Conservation (phyloP, 2,797 vertebrate genomes). For the Tenualosa ilisha region DNA sequence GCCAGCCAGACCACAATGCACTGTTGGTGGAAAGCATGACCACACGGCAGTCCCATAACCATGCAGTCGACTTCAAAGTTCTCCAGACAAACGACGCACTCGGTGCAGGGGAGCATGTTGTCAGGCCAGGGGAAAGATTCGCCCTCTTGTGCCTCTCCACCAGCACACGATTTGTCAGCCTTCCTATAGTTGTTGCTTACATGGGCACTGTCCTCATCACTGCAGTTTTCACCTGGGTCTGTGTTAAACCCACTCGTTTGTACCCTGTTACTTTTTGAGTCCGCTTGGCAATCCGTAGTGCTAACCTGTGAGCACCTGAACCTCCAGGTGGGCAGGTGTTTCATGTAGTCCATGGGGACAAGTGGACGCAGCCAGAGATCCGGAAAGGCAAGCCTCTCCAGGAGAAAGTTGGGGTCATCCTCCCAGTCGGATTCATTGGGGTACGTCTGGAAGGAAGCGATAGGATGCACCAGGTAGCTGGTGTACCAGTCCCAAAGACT, state of each 20-base stretch:
- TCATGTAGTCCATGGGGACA: conserved; percentile 92
- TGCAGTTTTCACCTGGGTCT: conserved; percentile 31
- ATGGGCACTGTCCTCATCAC: conserved; percentile 22
- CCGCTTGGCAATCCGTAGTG: not conserved
- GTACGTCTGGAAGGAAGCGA: conserved; percentile 87
- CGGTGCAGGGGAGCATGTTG: conserved; percentile 84
- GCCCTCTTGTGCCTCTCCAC: conserved; percentile 70
- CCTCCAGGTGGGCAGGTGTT: conserved; percentile 88
- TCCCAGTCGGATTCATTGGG: conserved; percentile 94
- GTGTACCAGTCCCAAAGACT: conserved; percentile 99
- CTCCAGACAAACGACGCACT: conserved; percentile 96
- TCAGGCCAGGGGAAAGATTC: conserved; percentile 87
- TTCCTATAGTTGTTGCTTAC: conserved; percentile 45
- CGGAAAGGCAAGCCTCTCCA: conserved; percentile 91
- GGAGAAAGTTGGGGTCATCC: conserved; percentile 86
- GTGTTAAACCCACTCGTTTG: conserved; percentile 7
- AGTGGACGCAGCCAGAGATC: conserved; percentile 96
- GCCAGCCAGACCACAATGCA: conserved; percentile 94
- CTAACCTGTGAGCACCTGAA: conserved; percentile 67
- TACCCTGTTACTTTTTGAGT: not conserved
- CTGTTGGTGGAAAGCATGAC: conserved; percentile 95
- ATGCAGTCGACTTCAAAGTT: conserved; percentile 85
- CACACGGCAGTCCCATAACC: conserved; percentile 91
- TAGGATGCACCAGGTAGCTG: conserved; percentile 92
- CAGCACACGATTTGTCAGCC: conserved; percentile 63